phyloP scores from a whole-genome alignment of 2,113 vertebrate genomes.

The Sceloporus undulatus region DNA sequence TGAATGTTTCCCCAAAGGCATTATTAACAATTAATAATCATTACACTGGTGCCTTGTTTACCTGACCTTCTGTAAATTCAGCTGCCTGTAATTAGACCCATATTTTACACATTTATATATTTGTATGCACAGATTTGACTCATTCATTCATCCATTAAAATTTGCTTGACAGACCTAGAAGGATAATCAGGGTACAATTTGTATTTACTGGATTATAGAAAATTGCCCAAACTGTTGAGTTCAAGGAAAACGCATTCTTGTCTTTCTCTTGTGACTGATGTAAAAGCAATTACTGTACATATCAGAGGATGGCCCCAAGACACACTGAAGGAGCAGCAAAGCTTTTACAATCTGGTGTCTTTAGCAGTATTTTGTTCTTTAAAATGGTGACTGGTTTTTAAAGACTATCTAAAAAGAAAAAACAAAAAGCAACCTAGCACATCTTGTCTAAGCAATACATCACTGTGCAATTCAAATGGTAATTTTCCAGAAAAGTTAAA shows the following conservation, averaged over 20 bases:
- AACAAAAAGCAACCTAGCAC: slow-evolving; percentile 9
- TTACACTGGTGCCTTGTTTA: slow-evolving; percentile 88
- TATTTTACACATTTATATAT: slow-evolving; percentile 86
- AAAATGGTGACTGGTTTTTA: slow-evolving; percentile 60
- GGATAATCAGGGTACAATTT: slow-evolving; percentile 86
- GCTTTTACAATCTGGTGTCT: slow-evolving; percentile 65
- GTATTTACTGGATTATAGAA: slow-evolving; percentile 87
- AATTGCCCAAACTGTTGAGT: slow-evolving; percentile 84
- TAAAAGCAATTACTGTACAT: slow-evolving; percentile 79
- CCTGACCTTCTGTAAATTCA: slow-evolving; percentile 87
- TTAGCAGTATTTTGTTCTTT: slow-evolving; percentile 58
- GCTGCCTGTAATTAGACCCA: slow-evolving; percentile 87
- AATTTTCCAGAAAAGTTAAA: slow-evolving; percentile 31
- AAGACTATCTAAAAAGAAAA: slow-evolving; percentile 56
- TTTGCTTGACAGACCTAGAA: slow-evolving; percentile 84
- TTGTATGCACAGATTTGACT: slow-evolving; percentile 82
- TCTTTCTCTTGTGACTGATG: slow-evolving; percentile 75
- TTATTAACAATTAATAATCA: slow-evolving; percentile 93
- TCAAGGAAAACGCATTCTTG: slow-evolving; percentile 79
- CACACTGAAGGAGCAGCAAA: slow-evolving; percentile 68
- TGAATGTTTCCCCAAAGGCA: slow-evolving; percentile 83
- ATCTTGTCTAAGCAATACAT: slow-evolving; percentile 36
- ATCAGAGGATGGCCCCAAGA: slow-evolving; percentile 72
- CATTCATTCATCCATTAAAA: slow-evolving; percentile 89
- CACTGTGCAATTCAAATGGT: slow-evolving; percentile 37